These are phyloP conservation scores for Galaxea fascicularis DNA, from an alignment of 92 coral and sea anemone species.

Conservation along the genomic window DNA sequence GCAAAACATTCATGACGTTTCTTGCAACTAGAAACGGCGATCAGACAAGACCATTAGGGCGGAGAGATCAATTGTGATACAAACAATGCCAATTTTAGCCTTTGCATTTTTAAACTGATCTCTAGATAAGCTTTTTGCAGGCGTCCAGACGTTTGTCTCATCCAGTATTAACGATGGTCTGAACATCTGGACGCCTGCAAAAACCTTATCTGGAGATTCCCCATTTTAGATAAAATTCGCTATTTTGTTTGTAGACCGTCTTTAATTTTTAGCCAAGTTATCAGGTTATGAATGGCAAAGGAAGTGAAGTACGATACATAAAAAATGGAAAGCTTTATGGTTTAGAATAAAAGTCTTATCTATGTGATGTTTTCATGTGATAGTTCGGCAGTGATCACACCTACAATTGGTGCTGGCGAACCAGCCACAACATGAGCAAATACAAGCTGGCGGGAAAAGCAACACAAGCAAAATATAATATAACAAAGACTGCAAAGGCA, in stretches of 20 bases:
- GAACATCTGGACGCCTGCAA: background rate
- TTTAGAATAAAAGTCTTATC: background rate
- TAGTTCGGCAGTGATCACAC: too few species aligned
- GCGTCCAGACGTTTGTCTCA: conserved; percentile 1
- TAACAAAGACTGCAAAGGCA: too few species aligned
- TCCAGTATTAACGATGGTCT: background rate
- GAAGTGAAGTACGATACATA: too few species aligned
- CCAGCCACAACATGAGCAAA: too few species aligned
- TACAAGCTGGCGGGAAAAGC: background rate
- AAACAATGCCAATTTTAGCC: background rate
- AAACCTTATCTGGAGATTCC: background rate
- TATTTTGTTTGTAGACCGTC: too few species aligned
- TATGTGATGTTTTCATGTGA: background rate
- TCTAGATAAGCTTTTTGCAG: background rate
- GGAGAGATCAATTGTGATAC: background rate
- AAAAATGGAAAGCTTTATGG: too few species aligned
- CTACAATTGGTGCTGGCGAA: too few species aligned
- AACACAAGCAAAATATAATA: too few species aligned
- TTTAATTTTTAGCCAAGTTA: too few species aligned
- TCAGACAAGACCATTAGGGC: conserved; percentile 17
- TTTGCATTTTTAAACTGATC: conserved; percentile 17
- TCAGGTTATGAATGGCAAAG: too few species aligned
- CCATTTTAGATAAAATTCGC: background rate
- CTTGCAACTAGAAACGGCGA: too few species aligned
- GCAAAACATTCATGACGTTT: background rate